Evolutionary conservation across 2,888 invertebrate species (phyloP), one percentile per base, ranked within the genome.

Genomic region (Leptopilina syphax): DNA sequence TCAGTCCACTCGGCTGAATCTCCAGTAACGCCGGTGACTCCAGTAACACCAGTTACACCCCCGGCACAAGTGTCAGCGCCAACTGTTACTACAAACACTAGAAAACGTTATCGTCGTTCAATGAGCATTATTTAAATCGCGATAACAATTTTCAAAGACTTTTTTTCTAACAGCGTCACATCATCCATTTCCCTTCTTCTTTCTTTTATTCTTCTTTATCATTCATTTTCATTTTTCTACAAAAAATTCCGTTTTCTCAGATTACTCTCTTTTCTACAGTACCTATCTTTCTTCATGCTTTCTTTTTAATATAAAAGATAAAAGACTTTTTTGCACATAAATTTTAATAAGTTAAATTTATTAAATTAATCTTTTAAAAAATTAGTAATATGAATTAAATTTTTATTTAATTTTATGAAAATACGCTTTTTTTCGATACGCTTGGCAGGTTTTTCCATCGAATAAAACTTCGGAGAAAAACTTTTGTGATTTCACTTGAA

Each of bases 71-170:
- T 91, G 80, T 91, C 91, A 77, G 89, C 89, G 83, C 89, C 89
- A 84, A 84, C 87, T 77, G 87, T 87, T 80, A 85, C 88, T 77
- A 87, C 88, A 79, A 90, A 88, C 84, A 88, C 89, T 80, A 89
- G 92, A 86, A 92, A 92, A 84, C 91, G 92, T 78, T 92, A 92
- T 84, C 90, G 92, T 83, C 90, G 92, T 83, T 92, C 92, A 13
- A 92, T 92, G 92, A 92, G 92, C 87, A 92, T 92, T 82, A 92
- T 92, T 87, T 92, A 84, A 87, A 80, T 67, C 12, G 47, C 34
- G 47, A 73, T n/a, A 68, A 65, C 41, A 57, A 78, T 77, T 73
- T 70, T 73, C 27, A 34, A 68, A 50, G 13, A 50, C 7, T 66
- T 77, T 57, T 34, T 73, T 73, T 73, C 57, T 73, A 12, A 57